These are phyloP conservation scores for Dione juno DNA, from an alignment of 2,888 invertebrate species.

Conservation along the genomic window DNA sequence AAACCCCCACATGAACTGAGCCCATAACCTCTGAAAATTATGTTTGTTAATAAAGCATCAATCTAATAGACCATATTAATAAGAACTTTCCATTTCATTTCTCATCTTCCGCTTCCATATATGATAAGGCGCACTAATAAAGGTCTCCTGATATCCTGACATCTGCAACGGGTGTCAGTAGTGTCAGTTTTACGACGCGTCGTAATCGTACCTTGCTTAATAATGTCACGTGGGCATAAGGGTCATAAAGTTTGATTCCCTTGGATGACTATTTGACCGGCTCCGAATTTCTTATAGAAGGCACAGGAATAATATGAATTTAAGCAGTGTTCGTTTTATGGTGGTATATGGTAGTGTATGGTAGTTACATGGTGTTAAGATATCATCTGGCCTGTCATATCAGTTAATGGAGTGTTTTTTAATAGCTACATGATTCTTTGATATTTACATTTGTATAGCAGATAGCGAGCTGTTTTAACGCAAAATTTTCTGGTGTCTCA, in stretches of 20 bases:
- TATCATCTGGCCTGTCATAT: background rate
- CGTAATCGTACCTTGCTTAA: slow-evolving; percentile 67
- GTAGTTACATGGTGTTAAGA: background rate
- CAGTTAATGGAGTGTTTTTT: too few relatives aligned
- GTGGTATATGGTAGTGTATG: too few relatives aligned
- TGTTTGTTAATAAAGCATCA: too few relatives aligned
- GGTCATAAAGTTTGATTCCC: slow-evolving; percentile 35
- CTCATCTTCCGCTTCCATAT: slow-evolving; percentile 2
- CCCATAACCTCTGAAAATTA: too few relatives aligned
- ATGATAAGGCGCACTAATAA: slow-evolving; percentile 30
- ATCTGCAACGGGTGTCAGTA: slow-evolving; percentile 55
- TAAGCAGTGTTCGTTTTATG: background rate
- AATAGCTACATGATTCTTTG: too few relatives aligned
- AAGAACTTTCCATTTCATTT: background rate
- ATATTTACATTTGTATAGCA: too few relatives aligned
- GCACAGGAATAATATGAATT: slow-evolving; percentile 5
- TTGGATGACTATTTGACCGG: slow-evolving; percentile 35
- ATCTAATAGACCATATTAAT: background rate
- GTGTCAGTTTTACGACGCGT: slow-evolving; percentile 67
- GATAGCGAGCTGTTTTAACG: too few relatives aligned
- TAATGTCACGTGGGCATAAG: slow-evolving; percentile 60
- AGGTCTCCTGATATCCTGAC: slow-evolving; percentile 35
- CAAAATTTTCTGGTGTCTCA: too few relatives aligned
- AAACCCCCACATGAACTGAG: too few relatives aligned
- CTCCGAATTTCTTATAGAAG: slow-evolving; percentile 4